Base-by-base conservation (phyloP, 2,888 invertebrate species). In the Acanthosepion pharaonis region DNA sequence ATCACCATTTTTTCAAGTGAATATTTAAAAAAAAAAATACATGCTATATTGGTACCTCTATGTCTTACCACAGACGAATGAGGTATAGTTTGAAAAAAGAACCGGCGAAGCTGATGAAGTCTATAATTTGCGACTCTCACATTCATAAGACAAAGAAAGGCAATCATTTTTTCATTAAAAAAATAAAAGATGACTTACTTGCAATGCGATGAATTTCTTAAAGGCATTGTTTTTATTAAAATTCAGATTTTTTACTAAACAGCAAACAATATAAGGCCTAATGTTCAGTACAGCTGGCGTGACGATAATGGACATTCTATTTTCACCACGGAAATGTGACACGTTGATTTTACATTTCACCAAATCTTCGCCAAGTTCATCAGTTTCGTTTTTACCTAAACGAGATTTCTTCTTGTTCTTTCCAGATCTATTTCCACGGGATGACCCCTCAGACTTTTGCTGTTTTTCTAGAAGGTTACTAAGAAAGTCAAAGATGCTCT, bases 161-260 rank as follows among this genome's bases (percentile, higher is more conserved):
- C 59, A 59, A 42, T 42, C 42, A 42, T 42, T 42, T 42, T 42
- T 42, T 59, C 18, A 59, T 5, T 11, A 28, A 94, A 28, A 94
- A 91, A 9, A 48, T 42, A 91, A 42, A 91, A 48, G 33, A 20
- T 91, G 1, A 18, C 42, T 92, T 96, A 97, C 97, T 97, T 98
- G 99, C 96, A 98, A 96, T 96, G 98, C 98, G 95, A 99, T 98
- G 96, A 99, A 99, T 97, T 98, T 98, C 97, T 98, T 98, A 95
- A 97, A 96, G n/a, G 97, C 98, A 0, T 98, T 98, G 51, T 98
- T 98, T 2, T 98, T 98, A 28, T 96, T 95, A 96, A 99, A 98
- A 91, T 97, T 97, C 25, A 98, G 96, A 95, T 98, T 98, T 94
- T 98, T 98, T 0, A 99, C 98, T 25, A 98, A 98, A 97, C 98